A percentile compares a stretch with the other conserved stretches of the same genome.
Conservation (phyloP, 2,797 vertebrate genomes). For the Cygnus olor region DNA sequence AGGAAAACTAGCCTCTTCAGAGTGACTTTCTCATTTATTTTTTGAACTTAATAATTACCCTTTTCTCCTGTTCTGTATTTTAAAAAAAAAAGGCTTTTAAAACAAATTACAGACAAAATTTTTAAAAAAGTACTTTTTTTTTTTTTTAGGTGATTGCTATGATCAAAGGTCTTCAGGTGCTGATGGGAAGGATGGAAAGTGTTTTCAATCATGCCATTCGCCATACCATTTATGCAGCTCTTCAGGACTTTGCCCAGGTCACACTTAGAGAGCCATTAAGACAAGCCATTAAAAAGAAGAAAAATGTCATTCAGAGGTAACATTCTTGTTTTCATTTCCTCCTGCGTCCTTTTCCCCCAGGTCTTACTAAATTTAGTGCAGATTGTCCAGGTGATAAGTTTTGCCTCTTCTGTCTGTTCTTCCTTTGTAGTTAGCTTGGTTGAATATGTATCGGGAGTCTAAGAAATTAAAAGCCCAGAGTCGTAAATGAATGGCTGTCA, state of each 20-base stretch:
- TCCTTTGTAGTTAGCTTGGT: background rate
- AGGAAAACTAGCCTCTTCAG: background rate
- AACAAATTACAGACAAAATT: background rate
- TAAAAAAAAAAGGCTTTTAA: background rate
- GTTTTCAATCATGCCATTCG: conserved; percentile 99
- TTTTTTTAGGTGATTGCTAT: conserved; percentile 92
- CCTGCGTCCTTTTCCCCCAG: background rate
- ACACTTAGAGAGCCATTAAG: conserved; percentile 92
- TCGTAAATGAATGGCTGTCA: background rate
- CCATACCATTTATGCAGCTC: conserved; percentile 95
- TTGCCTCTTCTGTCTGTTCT: background rate
- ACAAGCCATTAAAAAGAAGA: conserved; percentile 98
- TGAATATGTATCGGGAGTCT: accelerated
- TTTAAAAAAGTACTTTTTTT: background rate
- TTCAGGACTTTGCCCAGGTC: conserved; percentile 97
- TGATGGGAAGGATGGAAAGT: conserved; percentile 99
- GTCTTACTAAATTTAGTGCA: background rate
- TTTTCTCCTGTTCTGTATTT: background rate
- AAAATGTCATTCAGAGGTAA: conserved; percentile 96
- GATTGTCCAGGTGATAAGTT: background rate
- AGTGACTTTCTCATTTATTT: background rate
- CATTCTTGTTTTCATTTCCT: background rate
- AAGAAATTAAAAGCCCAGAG: background rate
- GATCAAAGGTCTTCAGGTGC: conserved; percentile 97
- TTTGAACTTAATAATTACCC: background rate